Evolutionary conservation across 2,797 vertebrate genomes (phyloP), one percentile per base, ranked within the genome.

Genomic region (Astyanax mexicanus): DNA sequence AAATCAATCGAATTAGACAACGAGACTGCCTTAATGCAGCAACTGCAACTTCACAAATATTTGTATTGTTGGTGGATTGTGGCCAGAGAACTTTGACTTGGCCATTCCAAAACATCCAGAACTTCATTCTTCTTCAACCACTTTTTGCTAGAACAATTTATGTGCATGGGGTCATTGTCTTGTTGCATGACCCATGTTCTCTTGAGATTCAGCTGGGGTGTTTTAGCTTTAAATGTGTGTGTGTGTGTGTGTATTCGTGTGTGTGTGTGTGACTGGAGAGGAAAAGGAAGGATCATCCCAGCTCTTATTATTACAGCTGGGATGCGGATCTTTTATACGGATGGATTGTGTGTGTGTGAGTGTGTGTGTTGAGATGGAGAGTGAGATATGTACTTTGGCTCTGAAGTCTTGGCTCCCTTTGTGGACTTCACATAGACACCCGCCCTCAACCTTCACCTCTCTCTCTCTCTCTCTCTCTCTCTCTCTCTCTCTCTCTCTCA

Each of bases 281-380:
- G 75, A 71, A 77, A 49, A 69, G 74, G 73, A 75, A 77, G 60
- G 52, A 77, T 80, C 74, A 51, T 69, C 74, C 70, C 55, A 58
- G 52, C 42, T 42, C 29, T 75, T 86, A 81, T 73, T 42, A 83
- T 89, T 85, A 75, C 77, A 87, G 67, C 69, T 84, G 51, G 52
- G 80, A 86, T 15, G 67, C 77, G 61, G 87, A 70, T 77, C 6
- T 55, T 64, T 71, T 38, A 17, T 7, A 65, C 45, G 40, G 3
- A 45, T 40, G 65, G 47, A 15, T 49, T 44, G 42, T 44, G 42
- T 44, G 42, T 44, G 42, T 44, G 42, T 44, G 42, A 44, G 42
- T n/a, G 17, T n/a, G 44, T 47, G 0, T 1, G n/a, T 32, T 1
- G 6, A 27, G 17, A 61, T 35, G 10, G 19, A 66, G n/a, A 37